Evolutionary conservation across 2,113 vertebrate genomes (phyloP).

Genomic region (Rhynchomys soricoides): DNA sequence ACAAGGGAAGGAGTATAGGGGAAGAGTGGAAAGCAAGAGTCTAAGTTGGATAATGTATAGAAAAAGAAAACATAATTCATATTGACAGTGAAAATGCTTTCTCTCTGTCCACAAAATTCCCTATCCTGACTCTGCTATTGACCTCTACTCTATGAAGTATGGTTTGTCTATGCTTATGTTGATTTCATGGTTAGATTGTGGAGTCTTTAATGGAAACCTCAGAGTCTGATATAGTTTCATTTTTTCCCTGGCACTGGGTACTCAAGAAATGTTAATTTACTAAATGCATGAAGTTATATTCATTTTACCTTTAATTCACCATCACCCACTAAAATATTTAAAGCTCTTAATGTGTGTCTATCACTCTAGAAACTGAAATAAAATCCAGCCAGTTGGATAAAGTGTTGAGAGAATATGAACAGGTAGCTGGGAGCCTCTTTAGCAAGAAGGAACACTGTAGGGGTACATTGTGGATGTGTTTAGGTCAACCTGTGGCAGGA

Average conservation of each 20-base stretch:
- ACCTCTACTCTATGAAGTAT: not conserved
- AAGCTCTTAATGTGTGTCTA: not conserved
- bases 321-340: constrained; percentile 41
- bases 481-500: not conserved
- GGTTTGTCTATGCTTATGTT: not conserved
- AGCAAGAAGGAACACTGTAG: not conserved
- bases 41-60: not conserved
- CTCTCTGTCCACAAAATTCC: not conserved
- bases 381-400: not conserved
- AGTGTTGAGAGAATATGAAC: constrained; percentile 21
- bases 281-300: not conserved
- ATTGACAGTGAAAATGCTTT: not conserved
- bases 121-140: not conserved
- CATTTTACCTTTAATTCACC: not conserved
- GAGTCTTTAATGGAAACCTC: not conserved
- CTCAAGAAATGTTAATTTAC: constrained; percentile 37
- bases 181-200: not conserved
- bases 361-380: constrained; percentile 40
- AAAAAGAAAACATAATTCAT: not conserved
- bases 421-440: not conserved
- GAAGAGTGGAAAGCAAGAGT: not conserved
- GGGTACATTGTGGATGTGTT: not conserved
- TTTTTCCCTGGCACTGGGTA: not conserved
- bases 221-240: not conserved
- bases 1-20: too few species aligned